Evolutionary conservation across 2,797 vertebrate genomes (phyloP).

Genomic region (Bradypodion ventrale): DNA sequence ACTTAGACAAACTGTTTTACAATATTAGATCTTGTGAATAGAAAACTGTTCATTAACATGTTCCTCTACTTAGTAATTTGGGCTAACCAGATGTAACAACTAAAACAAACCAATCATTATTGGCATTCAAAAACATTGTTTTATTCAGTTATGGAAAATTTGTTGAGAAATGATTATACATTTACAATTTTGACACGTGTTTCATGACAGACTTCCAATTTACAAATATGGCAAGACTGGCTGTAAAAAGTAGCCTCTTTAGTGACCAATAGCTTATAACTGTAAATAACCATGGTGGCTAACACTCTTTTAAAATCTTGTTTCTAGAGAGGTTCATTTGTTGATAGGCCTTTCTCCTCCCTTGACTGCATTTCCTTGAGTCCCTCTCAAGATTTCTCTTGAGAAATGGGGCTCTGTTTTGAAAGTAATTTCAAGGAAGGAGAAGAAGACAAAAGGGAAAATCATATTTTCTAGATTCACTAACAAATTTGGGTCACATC

Average conservation of each 20-base stretch:
- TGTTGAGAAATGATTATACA: neutral
- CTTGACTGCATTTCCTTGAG: neutral
- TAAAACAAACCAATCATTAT: neutral
- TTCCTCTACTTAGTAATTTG: constrained; percentile 1
- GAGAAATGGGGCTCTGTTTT: neutral
- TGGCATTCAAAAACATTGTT: neutral
- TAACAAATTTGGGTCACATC: neutral
- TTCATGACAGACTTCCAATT: constrained; percentile 1
- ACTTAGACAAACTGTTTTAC: constrained; percentile 23
- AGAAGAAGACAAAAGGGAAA: neutral
- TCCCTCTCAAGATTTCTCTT: neutral
- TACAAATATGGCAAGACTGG: neutral
- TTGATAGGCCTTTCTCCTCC: neutral
- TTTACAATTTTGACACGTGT: neutral
- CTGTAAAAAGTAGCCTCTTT: neutral
- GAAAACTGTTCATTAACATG: constrained; percentile 10
- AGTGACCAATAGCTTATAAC: neutral
- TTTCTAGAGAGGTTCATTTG: neutral
- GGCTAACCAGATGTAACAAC: neutral
- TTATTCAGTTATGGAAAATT: neutral
- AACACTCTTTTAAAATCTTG: neutral
- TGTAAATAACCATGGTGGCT: neutral
- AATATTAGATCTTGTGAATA: constrained; percentile 10
- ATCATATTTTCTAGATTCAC: neutral
- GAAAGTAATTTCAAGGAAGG: neutral